phyloP scores from a whole-genome alignment of 2,113 vertebrate species.

The Centrocercus urophasianus region DNA sequence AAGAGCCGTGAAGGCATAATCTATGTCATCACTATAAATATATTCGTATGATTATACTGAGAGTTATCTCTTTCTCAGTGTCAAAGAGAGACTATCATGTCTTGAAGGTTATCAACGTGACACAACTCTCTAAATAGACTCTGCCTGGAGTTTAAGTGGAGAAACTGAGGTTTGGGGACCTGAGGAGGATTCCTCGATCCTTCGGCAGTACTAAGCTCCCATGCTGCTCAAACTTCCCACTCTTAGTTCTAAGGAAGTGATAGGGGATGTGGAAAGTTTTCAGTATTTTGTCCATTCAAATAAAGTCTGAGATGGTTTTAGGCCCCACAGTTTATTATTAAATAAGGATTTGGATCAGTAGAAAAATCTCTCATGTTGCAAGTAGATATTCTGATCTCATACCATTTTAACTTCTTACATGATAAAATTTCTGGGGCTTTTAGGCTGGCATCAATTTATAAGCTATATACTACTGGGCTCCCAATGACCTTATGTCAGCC shows the following conservation, averaged over 20 bases:
- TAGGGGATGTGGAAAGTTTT: rapidly evolving
- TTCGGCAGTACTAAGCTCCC: not conserved
- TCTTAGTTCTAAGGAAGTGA: not conserved
- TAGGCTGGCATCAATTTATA: not conserved
- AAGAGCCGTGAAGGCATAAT: not conserved
- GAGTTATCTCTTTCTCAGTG: not conserved
- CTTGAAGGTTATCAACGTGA: not conserved
- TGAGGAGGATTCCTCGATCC: not conserved
- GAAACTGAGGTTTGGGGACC: not conserved
- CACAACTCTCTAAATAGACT: not conserved
- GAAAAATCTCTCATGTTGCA: not conserved
- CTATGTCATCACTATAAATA: not conserved
- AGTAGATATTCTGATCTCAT: not conserved
- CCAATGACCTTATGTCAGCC: not conserved
- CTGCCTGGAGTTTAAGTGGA: not conserved
- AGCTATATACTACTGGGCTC: not conserved
- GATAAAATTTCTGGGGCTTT: not conserved
- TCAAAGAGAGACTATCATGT: not conserved
- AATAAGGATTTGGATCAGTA: not conserved
- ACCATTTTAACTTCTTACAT: not conserved
- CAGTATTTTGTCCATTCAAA: not conserved
- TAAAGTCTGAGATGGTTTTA: not conserved
- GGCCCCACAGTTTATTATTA: not conserved
- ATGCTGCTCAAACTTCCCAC: not conserved
- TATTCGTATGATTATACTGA: not conserved